Evolutionary conservation across 2,113 vertebrate genomes (phyloP).

Genomic region (Prionailurus bengalensis): DNA sequence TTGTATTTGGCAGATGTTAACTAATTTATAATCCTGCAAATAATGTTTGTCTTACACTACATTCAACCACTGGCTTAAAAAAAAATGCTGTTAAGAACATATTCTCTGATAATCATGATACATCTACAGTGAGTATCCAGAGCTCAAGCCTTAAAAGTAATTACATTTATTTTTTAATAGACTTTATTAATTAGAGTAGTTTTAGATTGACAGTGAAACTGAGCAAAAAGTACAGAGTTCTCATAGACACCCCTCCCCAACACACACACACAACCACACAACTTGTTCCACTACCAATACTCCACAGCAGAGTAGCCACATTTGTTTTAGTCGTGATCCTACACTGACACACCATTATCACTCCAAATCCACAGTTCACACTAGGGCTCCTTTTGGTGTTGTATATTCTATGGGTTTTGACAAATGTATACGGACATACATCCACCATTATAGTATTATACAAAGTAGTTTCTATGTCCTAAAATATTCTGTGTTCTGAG

Average conservation of each 20-base stretch:
- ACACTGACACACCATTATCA: background rate
- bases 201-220: background rate
- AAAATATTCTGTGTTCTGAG: background rate
- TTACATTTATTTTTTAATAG: background rate
- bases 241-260: background rate
- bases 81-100: background rate
- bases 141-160: background rate
- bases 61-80: background rate
- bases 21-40: constrained; percentile 35
- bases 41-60: background rate
- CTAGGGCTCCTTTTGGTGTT: background rate
- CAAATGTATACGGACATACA: too few relatives aligned
- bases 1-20: constrained; percentile 39
- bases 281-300: background rate
- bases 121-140: background rate
- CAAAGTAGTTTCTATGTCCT: background rate
- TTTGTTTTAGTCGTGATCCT: accelerated
- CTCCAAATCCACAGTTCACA: background rate
- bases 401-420: background rate
- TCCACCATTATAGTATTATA: background rate
- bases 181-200: background rate
- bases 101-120: background rate
- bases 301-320: accelerated
- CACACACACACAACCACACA: background rate
- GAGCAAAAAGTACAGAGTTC: background rate